Percentiles rank a stretch among this genome's conserved stretches.
These are phyloP conservation scores for Brachynemurus nebulosus DNA, from an alignment of 2,888 invertebrate species.

Conservation along the genomic window DNA sequence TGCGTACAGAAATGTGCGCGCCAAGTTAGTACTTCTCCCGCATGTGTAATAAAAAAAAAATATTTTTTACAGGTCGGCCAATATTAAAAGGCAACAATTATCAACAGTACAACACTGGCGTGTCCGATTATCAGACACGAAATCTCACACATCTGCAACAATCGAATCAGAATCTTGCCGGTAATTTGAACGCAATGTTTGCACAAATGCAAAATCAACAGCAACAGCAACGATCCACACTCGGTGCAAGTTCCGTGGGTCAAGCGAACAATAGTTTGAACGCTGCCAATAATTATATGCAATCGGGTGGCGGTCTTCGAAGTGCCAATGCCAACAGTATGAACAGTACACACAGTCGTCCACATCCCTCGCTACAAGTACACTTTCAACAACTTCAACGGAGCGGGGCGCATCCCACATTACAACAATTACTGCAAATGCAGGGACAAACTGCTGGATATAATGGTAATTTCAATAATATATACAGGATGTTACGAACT, in stretches of 20 bases:
- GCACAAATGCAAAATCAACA: conserved; percentile 25
- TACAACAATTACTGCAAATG: conserved; percentile 23
- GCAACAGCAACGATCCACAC: conserved; percentile 16
- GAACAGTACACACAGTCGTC: not conserved
- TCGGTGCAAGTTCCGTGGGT: not conserved
- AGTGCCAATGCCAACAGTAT: conserved; percentile 3
- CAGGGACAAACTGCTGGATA: conserved; percentile 8
- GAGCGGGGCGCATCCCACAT: conserved; percentile 10
- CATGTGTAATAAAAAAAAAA: no score
- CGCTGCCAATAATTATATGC: not conserved
- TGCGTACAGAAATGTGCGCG: no score
- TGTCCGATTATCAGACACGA: conserved; percentile 1
- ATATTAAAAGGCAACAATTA: conserved; percentile 41
- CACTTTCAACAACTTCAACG: conserved; percentile 9
- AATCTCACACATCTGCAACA: conserved; percentile 26
- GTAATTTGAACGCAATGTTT: conserved; percentile 18
- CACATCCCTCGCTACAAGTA: conserved; percentile 5
- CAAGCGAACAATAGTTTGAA: not conserved
- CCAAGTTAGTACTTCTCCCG: no score
- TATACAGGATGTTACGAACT: not conserved
- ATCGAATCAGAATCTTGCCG: conserved; percentile 26
- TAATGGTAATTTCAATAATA: not conserved
- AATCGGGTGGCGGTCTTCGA: not conserved
- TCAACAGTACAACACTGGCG: conserved; percentile 21
- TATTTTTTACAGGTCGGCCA: conserved; percentile 40